A percentile compares a stretch with the other conserved stretches of the same genome.
phyloP scores from a whole-genome alignment of 1,140 invertebrate genomes.

The Macrotrachela quadricornifera region DNA sequence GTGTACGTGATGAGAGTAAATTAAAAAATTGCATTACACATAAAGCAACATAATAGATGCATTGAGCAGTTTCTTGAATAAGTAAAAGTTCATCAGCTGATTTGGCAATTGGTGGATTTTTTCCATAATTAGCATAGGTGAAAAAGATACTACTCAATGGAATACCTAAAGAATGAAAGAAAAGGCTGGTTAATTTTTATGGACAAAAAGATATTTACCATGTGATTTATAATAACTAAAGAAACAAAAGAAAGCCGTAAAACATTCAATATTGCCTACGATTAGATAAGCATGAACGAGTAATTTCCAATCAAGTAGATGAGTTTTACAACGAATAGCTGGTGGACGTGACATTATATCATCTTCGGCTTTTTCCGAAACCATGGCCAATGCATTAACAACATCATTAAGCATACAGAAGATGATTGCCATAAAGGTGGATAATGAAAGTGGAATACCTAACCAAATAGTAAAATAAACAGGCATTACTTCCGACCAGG shows the following conservation, averaged over 20 bases:
- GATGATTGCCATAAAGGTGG: background rate
- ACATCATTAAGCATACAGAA: background rate
- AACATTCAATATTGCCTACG: no score
- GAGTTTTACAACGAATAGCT: no score
- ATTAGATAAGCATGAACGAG: no score
- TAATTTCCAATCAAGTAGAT: no score
- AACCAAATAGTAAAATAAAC: no score
- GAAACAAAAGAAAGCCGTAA: no score
- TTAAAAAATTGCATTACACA: background rate
- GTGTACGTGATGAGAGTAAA: background rate
- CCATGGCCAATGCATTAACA: background rate
- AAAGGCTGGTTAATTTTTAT: no score
- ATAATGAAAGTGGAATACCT: conserved; percentile 1
- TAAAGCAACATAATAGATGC: background rate
- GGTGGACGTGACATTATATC: no score
- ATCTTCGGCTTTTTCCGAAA: no score
- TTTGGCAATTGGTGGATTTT: no score
- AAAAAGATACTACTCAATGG: background rate
- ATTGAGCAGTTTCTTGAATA: background rate
- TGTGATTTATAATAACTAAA: background rate
- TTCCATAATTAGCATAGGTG: background rate
- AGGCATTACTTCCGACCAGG: no score
- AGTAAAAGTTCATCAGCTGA: no score
- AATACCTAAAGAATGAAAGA: background rate
- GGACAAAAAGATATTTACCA: conserved; percentile 3